phyloP scores from a whole-genome alignment of 2,113 vertebrate genomes.

The Cyprinodon variegatus region DNA sequence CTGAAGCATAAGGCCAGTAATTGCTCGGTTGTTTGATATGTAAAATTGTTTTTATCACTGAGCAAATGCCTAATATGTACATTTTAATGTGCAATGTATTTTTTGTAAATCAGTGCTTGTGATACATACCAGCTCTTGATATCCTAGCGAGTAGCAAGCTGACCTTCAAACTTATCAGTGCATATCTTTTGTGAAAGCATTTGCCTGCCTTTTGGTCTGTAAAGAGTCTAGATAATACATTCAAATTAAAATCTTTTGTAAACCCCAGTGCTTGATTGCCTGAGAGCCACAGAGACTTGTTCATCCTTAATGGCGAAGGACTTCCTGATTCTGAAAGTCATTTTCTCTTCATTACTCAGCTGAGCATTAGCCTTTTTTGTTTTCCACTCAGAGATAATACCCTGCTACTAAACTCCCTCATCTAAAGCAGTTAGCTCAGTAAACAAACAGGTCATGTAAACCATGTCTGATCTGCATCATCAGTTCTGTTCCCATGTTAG shows the following conservation, averaged over 20 bases:
- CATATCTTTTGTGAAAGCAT: constrained; percentile 70
- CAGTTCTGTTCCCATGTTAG: background rate
- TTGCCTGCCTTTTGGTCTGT: constrained; percentile 65
- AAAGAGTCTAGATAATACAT: constrained; percentile 77
- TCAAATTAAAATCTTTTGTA: constrained; percentile 81
- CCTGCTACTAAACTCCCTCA: constrained; percentile 41
- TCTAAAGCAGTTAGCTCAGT: constrained; percentile 15
- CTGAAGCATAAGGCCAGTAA: constrained; percentile 59
- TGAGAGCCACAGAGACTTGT: constrained; percentile 76
- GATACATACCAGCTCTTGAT: constrained; percentile 51
- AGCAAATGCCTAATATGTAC: constrained; percentile 41
- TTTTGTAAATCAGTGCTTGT: constrained; percentile 17
- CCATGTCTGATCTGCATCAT: background rate
- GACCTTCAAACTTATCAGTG: constrained; percentile 80
- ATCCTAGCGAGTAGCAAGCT: constrained; percentile 75
- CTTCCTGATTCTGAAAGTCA: constrained; percentile 75
- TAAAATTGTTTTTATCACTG: constrained; percentile 59
- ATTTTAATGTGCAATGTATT: constrained; percentile 33
- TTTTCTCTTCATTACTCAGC: constrained; percentile 71
- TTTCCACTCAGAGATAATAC: constrained; percentile 58
- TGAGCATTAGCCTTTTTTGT: constrained; percentile 60
- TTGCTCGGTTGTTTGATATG: constrained; percentile 52
- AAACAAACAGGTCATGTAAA: constrained; percentile 28
- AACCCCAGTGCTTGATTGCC: constrained; percentile 79
- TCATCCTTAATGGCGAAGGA: constrained; percentile 76